Evolutionary conservation across 2,113 vertebrate species (phyloP).

Genomic region (Myocastor coypus): DNA sequence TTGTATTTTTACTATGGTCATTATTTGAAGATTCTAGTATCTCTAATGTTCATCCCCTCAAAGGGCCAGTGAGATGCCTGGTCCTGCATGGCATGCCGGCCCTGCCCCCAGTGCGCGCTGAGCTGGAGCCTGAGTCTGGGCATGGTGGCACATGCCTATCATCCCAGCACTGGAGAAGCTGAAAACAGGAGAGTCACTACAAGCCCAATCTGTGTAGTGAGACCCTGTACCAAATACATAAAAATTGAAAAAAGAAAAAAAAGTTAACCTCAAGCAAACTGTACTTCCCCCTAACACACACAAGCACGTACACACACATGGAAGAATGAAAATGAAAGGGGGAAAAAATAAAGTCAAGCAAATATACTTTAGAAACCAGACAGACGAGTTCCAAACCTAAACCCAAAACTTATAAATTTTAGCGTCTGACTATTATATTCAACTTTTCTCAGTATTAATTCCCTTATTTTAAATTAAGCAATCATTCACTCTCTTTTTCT

Average conservation of each 20-base stretch:
- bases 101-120: too few species aligned
- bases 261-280: neutral
- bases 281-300: neutral
- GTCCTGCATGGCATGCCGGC: too few species aligned
- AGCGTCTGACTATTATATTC: neutral
- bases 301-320: neutral
- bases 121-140: too few species aligned
- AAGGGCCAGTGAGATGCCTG: too few species aligned
- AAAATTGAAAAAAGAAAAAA: too few species aligned
- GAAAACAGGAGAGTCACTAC: too few species aligned
- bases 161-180: too few species aligned
- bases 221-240: too few species aligned
- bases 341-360: neutral
- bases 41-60: neutral
- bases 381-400: neutral
- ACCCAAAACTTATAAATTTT: neutral
- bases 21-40: slow-evolving; percentile 1
- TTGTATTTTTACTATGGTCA: neutral
- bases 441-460: neutral
- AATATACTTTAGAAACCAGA: neutral
- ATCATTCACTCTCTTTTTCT: neutral
- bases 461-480: neutral
- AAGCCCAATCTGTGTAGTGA: too few species aligned
- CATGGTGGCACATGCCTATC: too few species aligned
- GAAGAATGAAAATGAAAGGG: neutral